Percentiles rank a stretch among this genome's conserved stretches.
phyloP scores from a whole-genome alignment of 2,113 vertebrate species.

The Odontophorus gujanensis region DNA sequence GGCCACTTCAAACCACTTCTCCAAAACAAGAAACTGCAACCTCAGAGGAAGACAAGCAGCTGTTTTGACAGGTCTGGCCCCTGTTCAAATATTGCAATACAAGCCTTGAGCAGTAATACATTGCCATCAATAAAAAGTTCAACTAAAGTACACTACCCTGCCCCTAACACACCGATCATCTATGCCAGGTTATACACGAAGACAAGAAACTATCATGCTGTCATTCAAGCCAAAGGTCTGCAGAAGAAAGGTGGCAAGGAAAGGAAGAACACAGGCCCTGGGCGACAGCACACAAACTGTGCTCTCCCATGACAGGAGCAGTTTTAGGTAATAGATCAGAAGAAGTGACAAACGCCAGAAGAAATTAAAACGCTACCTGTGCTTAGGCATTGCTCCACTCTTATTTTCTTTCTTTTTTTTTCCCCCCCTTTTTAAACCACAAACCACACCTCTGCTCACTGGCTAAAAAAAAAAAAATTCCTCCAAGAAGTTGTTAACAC shows the following conservation, averaged over 20 bases:
- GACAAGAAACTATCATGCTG: not conserved
- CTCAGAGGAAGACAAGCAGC: constrained; percentile 18
- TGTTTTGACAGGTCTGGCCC: constrained; percentile 42
- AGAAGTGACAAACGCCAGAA: not conserved
- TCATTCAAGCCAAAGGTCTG: not conserved
- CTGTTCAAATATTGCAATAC: constrained; percentile 30
- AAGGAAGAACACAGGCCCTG: not conserved
- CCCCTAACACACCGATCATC: not conserved
- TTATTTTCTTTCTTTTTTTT: not conserved
- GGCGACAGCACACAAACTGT: not conserved
- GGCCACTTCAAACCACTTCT: not conserved
- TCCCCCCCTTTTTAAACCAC: not conserved
- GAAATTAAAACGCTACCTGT: not conserved
- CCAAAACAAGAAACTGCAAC: not conserved
- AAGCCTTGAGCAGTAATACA: constrained; percentile 1
- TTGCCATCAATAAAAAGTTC: constrained; percentile 26
- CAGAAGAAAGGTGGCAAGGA: not conserved
- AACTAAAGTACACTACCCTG: not conserved
- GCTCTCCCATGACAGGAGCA: not conserved
- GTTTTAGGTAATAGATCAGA: not conserved
- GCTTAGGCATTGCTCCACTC: not conserved
- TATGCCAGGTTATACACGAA: not conserved
- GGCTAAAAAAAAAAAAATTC: not conserved
- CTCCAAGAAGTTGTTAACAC: not conserved
- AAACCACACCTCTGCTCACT: not conserved